These are phyloP conservation scores for Tautogolabrus adspersus DNA, from an alignment of 2,113 vertebrate genomes.

Conservation along the genomic window DNA sequence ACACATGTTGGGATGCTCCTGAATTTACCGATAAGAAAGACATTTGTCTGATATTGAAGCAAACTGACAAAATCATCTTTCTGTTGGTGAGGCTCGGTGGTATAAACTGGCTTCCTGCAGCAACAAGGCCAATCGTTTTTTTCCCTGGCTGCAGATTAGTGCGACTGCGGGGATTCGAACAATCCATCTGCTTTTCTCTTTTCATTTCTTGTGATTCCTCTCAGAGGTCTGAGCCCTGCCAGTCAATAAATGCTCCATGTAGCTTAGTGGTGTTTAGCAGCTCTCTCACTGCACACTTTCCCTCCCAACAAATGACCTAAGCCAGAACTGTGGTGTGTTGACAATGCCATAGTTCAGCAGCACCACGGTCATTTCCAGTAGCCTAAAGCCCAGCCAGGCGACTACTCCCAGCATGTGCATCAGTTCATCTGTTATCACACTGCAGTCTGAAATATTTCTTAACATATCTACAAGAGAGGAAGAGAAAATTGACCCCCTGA, in stretches of 20 bases:
- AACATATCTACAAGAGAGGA: constrained; percentile 14
- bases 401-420: background rate
- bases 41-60: constrained; percentile 52
- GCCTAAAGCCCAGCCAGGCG: constrained; percentile 23
- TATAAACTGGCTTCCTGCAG: constrained; percentile 28
- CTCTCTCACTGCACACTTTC: constrained; percentile 18
- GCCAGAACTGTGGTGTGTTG: constrained; percentile 16
- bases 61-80: constrained; percentile 57
- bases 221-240: constrained; percentile 27
- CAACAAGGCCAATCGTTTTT: constrained; percentile 10
- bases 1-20: constrained; percentile 48
- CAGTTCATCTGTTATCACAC: constrained; percentile 20
- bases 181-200: constrained; percentile 19
- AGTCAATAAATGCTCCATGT: constrained; percentile 47
- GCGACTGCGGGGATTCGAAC: background rate
- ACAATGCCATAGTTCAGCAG: constrained; percentile 17
- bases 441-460: constrained; percentile 4
- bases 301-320: constrained; percentile 21
- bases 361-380: constrained; percentile 27
- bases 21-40: constrained; percentile 38
- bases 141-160: constrained; percentile 10
- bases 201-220: constrained; percentile 27
- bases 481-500: constrained; percentile 42
- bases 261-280: constrained; percentile 43
- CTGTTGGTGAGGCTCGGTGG: constrained; percentile 25